A percentile compares a stretch with the other conserved stretches of the same genome.
These are phyloP conservation scores for Monochamus saltuarius DNA, from an alignment of 1,140 invertebrate genomes.

Conservation along the genomic window DNA sequence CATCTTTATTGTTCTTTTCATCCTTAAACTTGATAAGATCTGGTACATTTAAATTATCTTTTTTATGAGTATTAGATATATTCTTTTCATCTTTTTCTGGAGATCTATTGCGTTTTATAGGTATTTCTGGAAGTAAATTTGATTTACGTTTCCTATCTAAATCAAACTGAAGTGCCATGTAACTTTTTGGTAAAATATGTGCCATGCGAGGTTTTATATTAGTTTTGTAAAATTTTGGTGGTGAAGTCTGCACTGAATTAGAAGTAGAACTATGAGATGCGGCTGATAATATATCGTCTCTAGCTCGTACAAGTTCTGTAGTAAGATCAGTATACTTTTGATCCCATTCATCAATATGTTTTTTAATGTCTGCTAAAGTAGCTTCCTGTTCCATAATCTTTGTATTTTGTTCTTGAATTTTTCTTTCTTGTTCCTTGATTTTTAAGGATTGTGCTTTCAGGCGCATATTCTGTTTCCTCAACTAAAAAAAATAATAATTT, in stretches of 20 bases:
- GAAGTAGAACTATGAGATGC: slow-evolving; percentile 42
- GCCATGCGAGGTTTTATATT: slow-evolving; percentile 43
- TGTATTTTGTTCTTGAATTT: slow-evolving; percentile 54
- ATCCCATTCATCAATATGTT: slow-evolving; percentile 60
- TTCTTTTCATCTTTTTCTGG: slow-evolving; percentile 19
- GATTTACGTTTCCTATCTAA: slow-evolving; percentile 47
- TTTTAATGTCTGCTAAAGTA: slow-evolving; percentile 56
- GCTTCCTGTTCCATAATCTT: slow-evolving; percentile 56
- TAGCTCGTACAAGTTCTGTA: slow-evolving; percentile 54
- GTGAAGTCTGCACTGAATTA: not conserved
- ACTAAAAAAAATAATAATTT: slow-evolving; percentile 21
- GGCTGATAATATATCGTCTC: slow-evolving; percentile 50
- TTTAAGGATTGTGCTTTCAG: slow-evolving; percentile 37
- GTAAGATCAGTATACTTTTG: slow-evolving; percentile 58
- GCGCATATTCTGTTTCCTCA: slow-evolving; percentile 33
- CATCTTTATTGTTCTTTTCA: not conserved
- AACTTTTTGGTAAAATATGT: slow-evolving; percentile 37
- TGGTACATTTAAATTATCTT: slow-evolving; percentile 14
- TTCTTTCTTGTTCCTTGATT: slow-evolving; percentile 54
- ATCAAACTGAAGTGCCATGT: slow-evolving; percentile 29
- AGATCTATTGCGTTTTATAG: slow-evolving; percentile 33
- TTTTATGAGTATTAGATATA: not conserved
- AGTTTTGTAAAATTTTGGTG: slow-evolving; percentile 27
- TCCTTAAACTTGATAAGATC: slow-evolving; percentile 20
- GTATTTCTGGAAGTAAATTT: slow-evolving; percentile 32